Conservation (phyloP, 2,797 vertebrate species). For the Danio tinwini region DNA sequence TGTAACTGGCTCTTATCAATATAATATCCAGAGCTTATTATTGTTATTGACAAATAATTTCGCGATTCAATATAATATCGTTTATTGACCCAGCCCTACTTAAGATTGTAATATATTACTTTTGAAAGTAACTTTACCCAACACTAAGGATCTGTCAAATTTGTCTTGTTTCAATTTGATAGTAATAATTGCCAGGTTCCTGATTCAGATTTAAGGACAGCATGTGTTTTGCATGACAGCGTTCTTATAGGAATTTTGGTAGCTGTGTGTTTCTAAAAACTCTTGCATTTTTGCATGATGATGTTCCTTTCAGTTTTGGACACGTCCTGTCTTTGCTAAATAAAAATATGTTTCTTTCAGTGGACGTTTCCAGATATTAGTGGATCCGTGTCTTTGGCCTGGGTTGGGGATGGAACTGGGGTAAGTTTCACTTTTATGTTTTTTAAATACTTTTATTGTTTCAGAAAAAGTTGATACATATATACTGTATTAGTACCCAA, state of each 20-base stretch:
- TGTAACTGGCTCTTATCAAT: no score
- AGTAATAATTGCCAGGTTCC: background rate
- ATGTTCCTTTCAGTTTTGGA: background rate
- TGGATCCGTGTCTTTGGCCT: constrained; percentile 90
- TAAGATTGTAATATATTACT: no score
- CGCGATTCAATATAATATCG: no score
- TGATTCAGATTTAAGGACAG: background rate
- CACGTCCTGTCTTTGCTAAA: background rate
- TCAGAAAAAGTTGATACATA: no score
- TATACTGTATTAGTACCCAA: no score
- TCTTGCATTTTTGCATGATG: background rate
- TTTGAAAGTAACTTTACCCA: no score
- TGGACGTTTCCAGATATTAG: constrained; percentile 86
- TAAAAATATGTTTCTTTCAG: constrained; percentile 68
- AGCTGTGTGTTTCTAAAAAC: no score
- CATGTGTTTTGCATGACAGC: constrained; percentile 19
- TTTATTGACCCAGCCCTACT: no score
- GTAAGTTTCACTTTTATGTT: constrained; percentile 79
- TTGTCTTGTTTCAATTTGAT: background rate
- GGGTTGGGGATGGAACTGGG: constrained; percentile 93
- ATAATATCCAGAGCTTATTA: no score
- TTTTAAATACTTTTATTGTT: no score
- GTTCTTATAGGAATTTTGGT: constrained; percentile 5
- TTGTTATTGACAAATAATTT: no score
- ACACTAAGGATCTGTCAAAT: background rate